phyloP scores from a whole-genome alignment of 2,797 vertebrate genomes.

The Antrozous pallidus region DNA sequence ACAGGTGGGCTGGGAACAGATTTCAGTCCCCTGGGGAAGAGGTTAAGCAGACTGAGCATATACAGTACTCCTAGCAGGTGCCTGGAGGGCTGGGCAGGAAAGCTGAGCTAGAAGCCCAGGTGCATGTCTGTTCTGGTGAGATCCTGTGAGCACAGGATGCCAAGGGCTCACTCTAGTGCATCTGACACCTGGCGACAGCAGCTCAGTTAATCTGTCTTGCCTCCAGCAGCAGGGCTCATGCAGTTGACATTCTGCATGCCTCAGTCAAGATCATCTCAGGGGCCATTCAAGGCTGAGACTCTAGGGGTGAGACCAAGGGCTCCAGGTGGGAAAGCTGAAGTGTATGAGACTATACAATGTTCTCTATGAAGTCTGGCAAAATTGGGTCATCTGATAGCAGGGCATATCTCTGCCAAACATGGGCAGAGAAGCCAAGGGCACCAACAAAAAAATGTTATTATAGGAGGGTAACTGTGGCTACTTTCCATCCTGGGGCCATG shows the following conservation, averaged over 20 bases:
- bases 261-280: neutral
- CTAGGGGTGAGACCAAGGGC: neutral
- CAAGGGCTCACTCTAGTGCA: neutral
- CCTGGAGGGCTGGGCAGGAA: neutral
- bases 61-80: neutral
- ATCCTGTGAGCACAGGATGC: neutral
- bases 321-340: neutral
- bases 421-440: neutral
- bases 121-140: neutral
- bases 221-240: neutral
- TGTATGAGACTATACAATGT: neutral
- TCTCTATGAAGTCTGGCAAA: neutral
- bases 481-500: neutral
- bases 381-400: neutral
- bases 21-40: neutral
- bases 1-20: neutral
- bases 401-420: neutral
- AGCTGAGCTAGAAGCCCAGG: neutral
- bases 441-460: neutral
- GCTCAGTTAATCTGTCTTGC: neutral
- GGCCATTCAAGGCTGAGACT: neutral
- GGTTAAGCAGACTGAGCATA: neutral
- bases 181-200: rapidly evolving
- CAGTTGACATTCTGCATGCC: no score
- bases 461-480: neutral